Conservation (phyloP, 2,113 vertebrate species). For the Hipposideros armiger region DNA sequence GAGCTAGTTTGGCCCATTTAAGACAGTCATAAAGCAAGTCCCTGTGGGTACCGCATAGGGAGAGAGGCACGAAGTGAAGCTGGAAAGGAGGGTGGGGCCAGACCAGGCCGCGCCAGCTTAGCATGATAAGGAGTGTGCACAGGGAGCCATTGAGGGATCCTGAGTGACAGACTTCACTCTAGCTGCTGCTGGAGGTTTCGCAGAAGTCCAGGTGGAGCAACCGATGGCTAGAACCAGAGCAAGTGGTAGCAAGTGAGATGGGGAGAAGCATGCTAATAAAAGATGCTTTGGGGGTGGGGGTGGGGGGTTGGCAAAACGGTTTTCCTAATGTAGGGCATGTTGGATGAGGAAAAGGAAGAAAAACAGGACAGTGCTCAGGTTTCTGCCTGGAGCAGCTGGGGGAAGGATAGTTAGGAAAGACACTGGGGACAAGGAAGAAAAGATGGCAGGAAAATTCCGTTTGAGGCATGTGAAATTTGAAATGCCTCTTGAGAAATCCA, state of each 20-base stretch:
- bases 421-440: neutral
- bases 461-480: neutral
- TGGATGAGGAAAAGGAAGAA: neutral
- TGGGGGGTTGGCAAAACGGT: neutral
- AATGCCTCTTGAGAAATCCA: neutral
- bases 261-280: neutral
- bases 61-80: neutral
- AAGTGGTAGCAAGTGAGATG: neutral
- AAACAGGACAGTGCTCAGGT: neutral
- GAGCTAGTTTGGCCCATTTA: neutral
- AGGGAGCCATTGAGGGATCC: neutral
- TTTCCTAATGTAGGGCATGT: neutral
- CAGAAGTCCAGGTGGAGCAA: neutral
- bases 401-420: neutral
- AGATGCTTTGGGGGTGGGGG: too few relatives aligned
- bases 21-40: neutral
- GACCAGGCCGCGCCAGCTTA: neutral
- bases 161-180: neutral
- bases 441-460: neutral
- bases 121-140: neutral
- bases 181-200: neutral
- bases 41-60: neutral
- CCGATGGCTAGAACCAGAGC: neutral
- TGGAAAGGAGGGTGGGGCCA: neutral
- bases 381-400: neutral